Conservation (phyloP, 2,113 vertebrate species). For the Xyrauchen texanus region DNA sequence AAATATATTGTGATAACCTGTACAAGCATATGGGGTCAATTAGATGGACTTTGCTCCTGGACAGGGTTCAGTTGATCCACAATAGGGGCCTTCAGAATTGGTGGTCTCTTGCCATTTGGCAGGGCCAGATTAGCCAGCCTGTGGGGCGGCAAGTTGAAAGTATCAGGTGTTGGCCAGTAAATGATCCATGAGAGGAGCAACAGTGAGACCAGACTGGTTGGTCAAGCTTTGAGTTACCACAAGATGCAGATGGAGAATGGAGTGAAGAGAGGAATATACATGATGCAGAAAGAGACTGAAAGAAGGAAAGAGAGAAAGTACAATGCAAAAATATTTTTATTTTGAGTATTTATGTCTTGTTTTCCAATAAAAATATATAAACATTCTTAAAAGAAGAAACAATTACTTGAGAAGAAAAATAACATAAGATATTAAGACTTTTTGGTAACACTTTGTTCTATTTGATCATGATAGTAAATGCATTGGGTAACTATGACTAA, state of each 20-base stretch:
- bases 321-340: too few species aligned
- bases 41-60: conserved; percentile 73
- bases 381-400: too few species aligned
- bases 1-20: background rate
- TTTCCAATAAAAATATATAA: too few species aligned
- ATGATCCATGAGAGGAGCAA: conserved; percentile 73
- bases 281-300: conserved; percentile 1
- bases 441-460: too few species aligned
- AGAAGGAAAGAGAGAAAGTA: background rate
- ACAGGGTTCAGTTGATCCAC: conserved; percentile 70
- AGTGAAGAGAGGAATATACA: conserved; percentile 21
- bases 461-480: too few species aligned
- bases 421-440: too few species aligned
- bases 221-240: conserved; percentile 52
- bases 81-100: conserved; percentile 71
- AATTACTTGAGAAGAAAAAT: too few species aligned
- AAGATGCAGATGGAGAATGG: conserved; percentile 51
- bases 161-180: conserved; percentile 79
- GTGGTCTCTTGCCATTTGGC: conserved; percentile 80
- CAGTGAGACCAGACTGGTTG: conserved; percentile 66
- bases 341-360: too few species aligned
- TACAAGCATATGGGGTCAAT: conserved; percentile 78
- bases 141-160: conserved; percentile 60
- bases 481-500: too few species aligned
- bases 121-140: conserved; percentile 69